These are phyloP conservation scores for Brachyhypopomus occidentalis DNA, from an alignment of 2,113 vertebrate species.

Conservation along the genomic window DNA sequence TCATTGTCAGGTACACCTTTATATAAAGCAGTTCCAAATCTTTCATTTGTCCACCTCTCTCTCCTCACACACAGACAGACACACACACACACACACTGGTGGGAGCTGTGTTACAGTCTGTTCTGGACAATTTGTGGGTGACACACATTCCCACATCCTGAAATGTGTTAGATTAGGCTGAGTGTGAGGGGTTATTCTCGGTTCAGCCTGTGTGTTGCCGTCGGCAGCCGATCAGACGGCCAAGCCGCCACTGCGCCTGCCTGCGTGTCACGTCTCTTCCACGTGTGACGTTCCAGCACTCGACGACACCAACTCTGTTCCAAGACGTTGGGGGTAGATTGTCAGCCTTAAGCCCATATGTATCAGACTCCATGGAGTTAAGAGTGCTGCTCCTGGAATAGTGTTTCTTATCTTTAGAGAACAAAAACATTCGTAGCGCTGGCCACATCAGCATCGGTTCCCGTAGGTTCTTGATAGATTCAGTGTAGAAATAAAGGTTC, in stretches of 20 bases:
- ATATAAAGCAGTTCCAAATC: no score
- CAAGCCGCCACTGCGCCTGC: slow-evolving; percentile 14
- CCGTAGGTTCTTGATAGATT: neutral
- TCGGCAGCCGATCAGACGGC: slow-evolving; percentile 47
- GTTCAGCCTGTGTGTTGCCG: slow-evolving; percentile 56
- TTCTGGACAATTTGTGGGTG: slow-evolving; percentile 42
- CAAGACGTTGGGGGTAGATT: neutral
- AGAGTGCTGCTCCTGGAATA: neutral
- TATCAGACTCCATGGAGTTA: slow-evolving; percentile 7
- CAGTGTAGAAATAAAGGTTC: neutral
- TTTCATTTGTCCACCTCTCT: no score
- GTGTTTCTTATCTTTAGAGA: neutral
- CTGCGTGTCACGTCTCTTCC: slow-evolving; percentile 47
- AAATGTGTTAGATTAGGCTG: slow-evolving; percentile 64
- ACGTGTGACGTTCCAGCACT: slow-evolving; percentile 55
- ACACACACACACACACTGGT: slow-evolving; percentile 27
- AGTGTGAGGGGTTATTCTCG: slow-evolving; percentile 70
- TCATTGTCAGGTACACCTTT: neutral
- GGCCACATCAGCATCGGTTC: neutral
- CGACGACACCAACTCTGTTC: slow-evolving; percentile 10
- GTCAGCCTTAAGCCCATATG: slow-evolving; percentile 6
- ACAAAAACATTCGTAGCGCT: neutral
- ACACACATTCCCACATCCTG: slow-evolving; percentile 53
- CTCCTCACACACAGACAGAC: neutral
- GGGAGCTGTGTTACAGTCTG: slow-evolving; percentile 27